Base-by-base conservation (phyloP, 2,797 vertebrate genomes). In the Argentina silus region DNA sequence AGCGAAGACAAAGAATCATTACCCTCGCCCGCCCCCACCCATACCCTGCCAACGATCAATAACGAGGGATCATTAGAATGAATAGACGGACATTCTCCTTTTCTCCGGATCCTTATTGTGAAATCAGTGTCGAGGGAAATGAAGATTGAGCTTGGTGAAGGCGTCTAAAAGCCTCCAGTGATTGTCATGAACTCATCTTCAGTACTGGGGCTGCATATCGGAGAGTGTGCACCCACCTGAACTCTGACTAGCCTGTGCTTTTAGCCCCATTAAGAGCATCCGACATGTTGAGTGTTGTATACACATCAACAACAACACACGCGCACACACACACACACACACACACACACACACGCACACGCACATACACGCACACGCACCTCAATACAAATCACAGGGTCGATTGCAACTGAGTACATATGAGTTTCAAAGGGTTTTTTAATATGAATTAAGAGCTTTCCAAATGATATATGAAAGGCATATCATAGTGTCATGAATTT, bases 41-140 rank as follows among this genome's bases (percentile, higher is more conserved):
- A 91, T 90, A 90, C 92, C 85, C 90, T 90, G 87, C 89, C 87
- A 91, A 86, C 89, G 91, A 92, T 94, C 93, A 94, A 94, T 94
- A 93, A 92, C 91, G 87, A 93, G 86, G 86, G 90, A 93, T 94
- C 92, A 93, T 94, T 93, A 94, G 93, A 94, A 94, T 94, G 91
- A 94, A 93, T 93, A 94, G 93, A 93, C 93, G 91, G 92, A 93
- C 92, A 90, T 93, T 91, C 91, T 90, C 90, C 91, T 93, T 82
- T 91, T 93, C 92, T 94, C 92, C 89, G 91, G 91, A 91, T 92
- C 90, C 92, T 93, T 92, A 93, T 93, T 89, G 91, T 89, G 92
- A 92, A 91, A 92, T 93, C 92, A 94, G 92, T 93, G 92, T 92
- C 91, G 93, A 82, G 93, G 93, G 92, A 92, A 90, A 92, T 91